Evolutionary conservation across 2,888 invertebrate genomes (phyloP).

Genomic region (Xanthia icteritia): DNA sequence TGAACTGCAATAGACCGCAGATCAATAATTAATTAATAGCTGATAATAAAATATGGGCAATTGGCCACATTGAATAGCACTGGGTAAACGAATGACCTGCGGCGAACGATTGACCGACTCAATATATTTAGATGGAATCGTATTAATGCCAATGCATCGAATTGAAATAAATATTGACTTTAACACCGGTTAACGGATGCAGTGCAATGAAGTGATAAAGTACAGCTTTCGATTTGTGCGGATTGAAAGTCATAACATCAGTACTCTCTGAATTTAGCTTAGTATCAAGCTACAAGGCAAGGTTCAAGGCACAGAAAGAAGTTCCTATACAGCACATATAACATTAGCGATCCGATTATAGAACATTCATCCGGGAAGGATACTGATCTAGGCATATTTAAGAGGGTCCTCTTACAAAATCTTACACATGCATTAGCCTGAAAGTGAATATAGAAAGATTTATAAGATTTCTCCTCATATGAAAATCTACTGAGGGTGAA

Average conservation of each 20-base stretch:
- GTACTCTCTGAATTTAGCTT: neutral
- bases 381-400: neutral
- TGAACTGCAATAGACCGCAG: constrained; percentile 47
- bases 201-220: neutral
- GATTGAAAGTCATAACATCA: constrained; percentile 9
- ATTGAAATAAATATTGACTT: constrained; percentile 40
- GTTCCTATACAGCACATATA: neutral
- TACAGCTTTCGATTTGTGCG: neutral
- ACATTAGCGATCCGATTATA: neutral
- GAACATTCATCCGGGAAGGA: neutral
- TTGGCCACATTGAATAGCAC: constrained; percentile 41
- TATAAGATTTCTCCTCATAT: neutral
- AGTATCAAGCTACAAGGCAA: neutral
- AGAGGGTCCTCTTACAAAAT: neutral
- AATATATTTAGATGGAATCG: constrained; percentile 58
- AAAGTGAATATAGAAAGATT: neutral
- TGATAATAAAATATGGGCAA: constrained; percentile 62
- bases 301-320: neutral
- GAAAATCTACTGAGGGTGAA: neutral
- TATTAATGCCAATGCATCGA: constrained; percentile 24
- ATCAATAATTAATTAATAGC: constrained; percentile 57
- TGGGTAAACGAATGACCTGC: constrained; percentile 54
- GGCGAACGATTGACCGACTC: constrained; percentile 44
- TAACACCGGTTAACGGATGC: constrained; percentile 10
- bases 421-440: neutral